These are phyloP conservation scores for Chelmon rostratus DNA, from an alignment of 2,797 vertebrate genomes.

Conservation along the genomic window DNA sequence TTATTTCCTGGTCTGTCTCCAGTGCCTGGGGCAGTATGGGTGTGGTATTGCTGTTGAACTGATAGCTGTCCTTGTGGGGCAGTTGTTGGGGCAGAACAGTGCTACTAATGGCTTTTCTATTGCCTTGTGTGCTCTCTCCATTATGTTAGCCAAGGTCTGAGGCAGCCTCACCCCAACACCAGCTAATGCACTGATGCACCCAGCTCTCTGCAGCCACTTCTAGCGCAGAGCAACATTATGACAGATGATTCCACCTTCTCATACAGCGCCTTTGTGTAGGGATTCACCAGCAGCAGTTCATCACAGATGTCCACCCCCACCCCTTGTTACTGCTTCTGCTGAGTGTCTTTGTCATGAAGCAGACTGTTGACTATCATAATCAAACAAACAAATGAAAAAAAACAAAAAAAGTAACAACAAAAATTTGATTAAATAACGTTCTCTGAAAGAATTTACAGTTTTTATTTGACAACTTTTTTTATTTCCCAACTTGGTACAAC, in stretches of 20 bases:
- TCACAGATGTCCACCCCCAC: neutral
- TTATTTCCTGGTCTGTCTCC: conserved; percentile 5
- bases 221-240: conserved; percentile 48
- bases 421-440: neutral
- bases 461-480: too few relatives aligned
- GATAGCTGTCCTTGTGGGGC: conserved; percentile 48
- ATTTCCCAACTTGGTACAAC: neutral
- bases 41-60: conserved; percentile 45
- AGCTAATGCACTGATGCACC: conserved; percentile 57
- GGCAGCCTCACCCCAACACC: conserved; percentile 18
- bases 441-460: neutral
- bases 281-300: conserved; percentile 7
- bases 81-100: conserved; percentile 40
- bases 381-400: neutral
- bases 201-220: conserved; percentile 29
- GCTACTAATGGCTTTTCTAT: conserved; percentile 66
- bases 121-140: conserved; percentile 43
- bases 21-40: conserved; percentile 25
- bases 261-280: neutral
- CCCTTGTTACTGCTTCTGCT: neutral
- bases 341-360: neutral
- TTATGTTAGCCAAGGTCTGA: conserved; percentile 46
- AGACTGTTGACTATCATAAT: neutral
- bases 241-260: conserved; percentile 31
- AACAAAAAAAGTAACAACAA: too few relatives aligned